Conservation (phyloP, 1,140 invertebrate genomes). For the Oscheius sp. region DNA sequence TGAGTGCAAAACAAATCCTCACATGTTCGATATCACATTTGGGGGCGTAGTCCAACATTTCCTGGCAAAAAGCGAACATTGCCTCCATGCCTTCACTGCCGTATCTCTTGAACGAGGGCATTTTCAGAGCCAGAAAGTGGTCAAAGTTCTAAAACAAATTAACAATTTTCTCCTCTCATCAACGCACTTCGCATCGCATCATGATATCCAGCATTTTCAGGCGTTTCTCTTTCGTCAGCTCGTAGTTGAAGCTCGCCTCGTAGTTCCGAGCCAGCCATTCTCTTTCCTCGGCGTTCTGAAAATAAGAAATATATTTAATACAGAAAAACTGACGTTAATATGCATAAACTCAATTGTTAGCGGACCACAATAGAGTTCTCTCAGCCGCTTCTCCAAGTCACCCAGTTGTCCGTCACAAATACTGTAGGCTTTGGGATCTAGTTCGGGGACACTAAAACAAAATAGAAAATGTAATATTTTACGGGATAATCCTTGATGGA, state of each 20-base stretch:
- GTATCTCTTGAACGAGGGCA: constrained; percentile 87
- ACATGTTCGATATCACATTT: constrained; percentile 69
- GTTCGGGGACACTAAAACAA: too few species aligned
- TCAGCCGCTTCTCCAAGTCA: too few species aligned
- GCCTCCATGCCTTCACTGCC: constrained; percentile 90
- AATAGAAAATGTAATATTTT: too few species aligned
- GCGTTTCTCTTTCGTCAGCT: constrained; percentile 68
- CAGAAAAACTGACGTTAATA: too few species aligned
- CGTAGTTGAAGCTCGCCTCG: constrained; percentile 69
- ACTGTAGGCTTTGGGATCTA: too few species aligned
- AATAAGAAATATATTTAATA: too few species aligned
- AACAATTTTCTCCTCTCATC: too few species aligned
- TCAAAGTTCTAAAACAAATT: constrained; percentile 85
- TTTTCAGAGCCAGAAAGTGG: constrained; percentile 85
- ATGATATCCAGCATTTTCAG: constrained; percentile 73
- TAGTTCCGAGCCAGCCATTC: constrained; percentile 81
- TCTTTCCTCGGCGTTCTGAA: constrained; percentile 76
- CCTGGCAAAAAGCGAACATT: constrained; percentile 79
- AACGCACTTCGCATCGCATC: constrained; percentile 75
- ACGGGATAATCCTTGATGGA: too few species aligned
- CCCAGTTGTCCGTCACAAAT: too few species aligned
- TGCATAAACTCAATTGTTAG: too few species aligned
- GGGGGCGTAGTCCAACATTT: constrained; percentile 65
- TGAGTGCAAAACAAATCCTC: too few species aligned
- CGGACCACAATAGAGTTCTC: too few species aligned